Percentiles rank a stretch among this genome's conserved stretches.
phyloP scores from a whole-genome alignment of 2,113 vertebrate species.

The Talpa occidentalis region DNA sequence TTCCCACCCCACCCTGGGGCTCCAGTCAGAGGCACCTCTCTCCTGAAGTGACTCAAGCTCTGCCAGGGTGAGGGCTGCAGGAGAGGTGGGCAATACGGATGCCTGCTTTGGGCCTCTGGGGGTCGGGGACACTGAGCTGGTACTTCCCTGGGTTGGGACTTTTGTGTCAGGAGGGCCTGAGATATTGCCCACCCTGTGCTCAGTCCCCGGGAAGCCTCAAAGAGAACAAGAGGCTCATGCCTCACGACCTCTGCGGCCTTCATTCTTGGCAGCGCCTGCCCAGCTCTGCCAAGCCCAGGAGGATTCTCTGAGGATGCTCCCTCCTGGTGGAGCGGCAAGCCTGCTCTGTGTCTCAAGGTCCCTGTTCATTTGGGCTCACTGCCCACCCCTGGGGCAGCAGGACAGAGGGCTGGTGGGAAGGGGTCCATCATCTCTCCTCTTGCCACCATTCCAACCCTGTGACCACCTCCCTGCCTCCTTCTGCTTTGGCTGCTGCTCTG shows the following conservation, averaged over 20 bases:
- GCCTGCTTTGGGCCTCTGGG: background rate
- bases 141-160: background rate
- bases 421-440: background rate
- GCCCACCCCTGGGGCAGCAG: background rate
- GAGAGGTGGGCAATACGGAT: background rate
- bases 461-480: background rate
- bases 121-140: background rate
- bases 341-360: background rate
- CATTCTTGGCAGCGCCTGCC: background rate
- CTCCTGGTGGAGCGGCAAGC: background rate
- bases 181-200: background rate
- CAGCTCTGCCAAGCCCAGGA: background rate
- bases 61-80: background rate
- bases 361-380: too few species aligned
- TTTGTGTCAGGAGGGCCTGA: background rate
- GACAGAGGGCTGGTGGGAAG: background rate
- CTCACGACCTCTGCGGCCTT: background rate
- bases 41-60: background rate
- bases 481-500: background rate
- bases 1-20: background rate
- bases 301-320: background rate
- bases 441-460: background rate
- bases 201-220: background rate
- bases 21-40: background rate
- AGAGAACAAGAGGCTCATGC: background rate